These are phyloP conservation scores for Cylindroiulus punctatus DNA, from an alignment of 2,888 invertebrate species.

Conservation along the genomic window DNA sequence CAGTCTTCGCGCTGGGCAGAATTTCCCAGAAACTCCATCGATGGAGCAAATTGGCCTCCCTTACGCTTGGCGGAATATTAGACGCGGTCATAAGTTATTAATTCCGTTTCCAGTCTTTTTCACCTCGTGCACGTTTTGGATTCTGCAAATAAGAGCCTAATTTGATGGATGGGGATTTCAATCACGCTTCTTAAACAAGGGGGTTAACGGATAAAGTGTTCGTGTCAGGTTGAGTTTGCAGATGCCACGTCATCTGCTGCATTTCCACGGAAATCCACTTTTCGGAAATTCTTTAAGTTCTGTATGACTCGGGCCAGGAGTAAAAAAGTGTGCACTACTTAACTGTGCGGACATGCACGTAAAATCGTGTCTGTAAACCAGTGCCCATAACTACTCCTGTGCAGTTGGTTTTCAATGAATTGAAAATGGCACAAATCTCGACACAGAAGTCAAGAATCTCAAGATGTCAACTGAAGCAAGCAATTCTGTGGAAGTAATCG, in stretches of 20 bases:
- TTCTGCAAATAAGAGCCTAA: conserved; percentile 5
- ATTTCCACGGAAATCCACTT: not conserved
- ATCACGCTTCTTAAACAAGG: conserved; percentile 4
- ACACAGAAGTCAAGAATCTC: too few species aligned
- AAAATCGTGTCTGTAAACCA: too few species aligned
- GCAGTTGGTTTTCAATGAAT: too few species aligned
- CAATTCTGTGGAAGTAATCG: too few species aligned
- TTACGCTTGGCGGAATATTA: not conserved
- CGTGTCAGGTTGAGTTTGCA: not conserved
- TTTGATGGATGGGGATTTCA: conserved; percentile 23
- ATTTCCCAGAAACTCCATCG: not conserved
- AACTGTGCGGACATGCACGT: too few species aligned
- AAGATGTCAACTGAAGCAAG: too few species aligned
- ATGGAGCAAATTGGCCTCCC: not conserved
- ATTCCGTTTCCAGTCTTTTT: conserved; percentile 16
- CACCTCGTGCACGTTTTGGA: conserved; percentile 2
- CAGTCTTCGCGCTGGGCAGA: not conserved
- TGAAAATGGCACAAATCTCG: too few species aligned
- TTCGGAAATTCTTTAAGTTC: too few species aligned
- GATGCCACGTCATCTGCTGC: not conserved
- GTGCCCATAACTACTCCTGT: too few species aligned
- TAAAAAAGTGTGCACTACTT: too few species aligned
- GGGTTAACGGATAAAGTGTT: not conserved
- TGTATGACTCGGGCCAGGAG: too few species aligned
- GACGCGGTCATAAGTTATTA: conserved; percentile 26